Base-by-base conservation (phyloP, 2,113 vertebrate genomes). In the Geococcyx californianus region DNA sequence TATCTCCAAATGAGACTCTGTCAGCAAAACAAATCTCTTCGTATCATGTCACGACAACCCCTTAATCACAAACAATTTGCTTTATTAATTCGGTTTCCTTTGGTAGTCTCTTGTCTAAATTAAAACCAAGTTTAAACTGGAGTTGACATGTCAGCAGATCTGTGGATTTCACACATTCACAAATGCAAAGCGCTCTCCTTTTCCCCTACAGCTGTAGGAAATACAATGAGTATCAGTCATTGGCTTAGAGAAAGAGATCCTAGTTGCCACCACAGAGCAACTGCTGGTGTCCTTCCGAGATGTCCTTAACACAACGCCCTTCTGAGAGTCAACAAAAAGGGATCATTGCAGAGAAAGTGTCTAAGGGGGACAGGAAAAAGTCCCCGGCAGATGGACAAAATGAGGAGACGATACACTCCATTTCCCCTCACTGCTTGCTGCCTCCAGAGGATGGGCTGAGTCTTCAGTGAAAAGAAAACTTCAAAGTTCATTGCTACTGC, bases 221-320 rank as follows among this genome's bases (percentile, higher is more conserved):
- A 20, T 5, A 49, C 33, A 29, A 7, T 2, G 0, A 0, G 42
- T 6, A 13, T 6, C 75, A 68, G 74, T 58, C 52, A 7, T 3
- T 12, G 45, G 8, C 7, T 51, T 11, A 1, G 8, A 82, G 80
- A 67, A n/a, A 58, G 34, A 55, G 75, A 36, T 14, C 10, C 60
- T 38, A 36, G 17, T 2, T 58, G 13, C 11, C 38, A 24, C 9
- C 3, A 3, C 55, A 34, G 47, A 40, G 19, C 58, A 45, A 10
- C 11, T 13, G 38, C 47, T 36, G 67, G 24, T 28, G 40, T 52
- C 44, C 38, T 28, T 5, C 15, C 14, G 6, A 13, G 36, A 33
- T 6, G 34, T 2, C 51, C 58, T 9, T 38, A 40, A 29, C n/a
- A 58, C 36, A 23, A 0, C 0, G 20, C 16, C 36, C 47, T 16